Evolutionary conservation across 1,140 invertebrate genomes (phyloP), one percentile per base, ranked within the genome.

Genomic region (Pygmarrhopalites habei): DNA sequence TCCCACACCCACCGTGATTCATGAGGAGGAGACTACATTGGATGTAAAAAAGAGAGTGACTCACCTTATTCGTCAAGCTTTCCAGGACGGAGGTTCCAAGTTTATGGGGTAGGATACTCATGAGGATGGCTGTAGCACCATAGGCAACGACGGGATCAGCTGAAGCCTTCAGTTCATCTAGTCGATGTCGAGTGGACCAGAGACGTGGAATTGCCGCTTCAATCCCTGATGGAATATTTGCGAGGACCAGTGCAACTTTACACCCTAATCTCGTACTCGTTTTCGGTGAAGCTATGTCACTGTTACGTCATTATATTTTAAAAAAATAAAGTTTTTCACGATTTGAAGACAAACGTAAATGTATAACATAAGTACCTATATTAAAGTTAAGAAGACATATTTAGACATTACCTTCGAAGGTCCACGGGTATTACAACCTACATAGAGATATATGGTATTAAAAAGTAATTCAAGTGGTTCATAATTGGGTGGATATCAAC

Each of bases 201-300:
- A 83, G 74, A n/a, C 82, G 72, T 12, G 82, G 82, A 47, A 83
- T 79, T n/a, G 79, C 78, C 12, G 80, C 81, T 70, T 83, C 82
- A 1, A 77, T 78, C 58, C 77, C 78, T 14, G 79, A 77, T 12
- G 82, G 81, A 25, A 83, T 70, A 4, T 75, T 69, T 3, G 79
- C 64, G 26, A 77, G 69, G 2, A 81, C 77, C 19, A 79, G 73
- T 1, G 79, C 71, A 58, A 76, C 77, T 53, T 78, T 74, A 52
- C 75, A 77, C 25, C 76, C 77, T 61, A 80, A 73, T 5, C 72
- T 67, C 1, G 73, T 70, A 30, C 71, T 63, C 12, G 65, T 51
- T 46, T 73, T 72, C 17, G 71, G 66, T 23, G 67, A 69, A 0
- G 68, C 47, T 25, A 70, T 70, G 25, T 75, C 73, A 46, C 73